Percentiles rank a stretch among this genome's conserved stretches.
Evolutionary conservation across 2,113 vertebrate species (phyloP).

Genomic region (Naja naja): DNA sequence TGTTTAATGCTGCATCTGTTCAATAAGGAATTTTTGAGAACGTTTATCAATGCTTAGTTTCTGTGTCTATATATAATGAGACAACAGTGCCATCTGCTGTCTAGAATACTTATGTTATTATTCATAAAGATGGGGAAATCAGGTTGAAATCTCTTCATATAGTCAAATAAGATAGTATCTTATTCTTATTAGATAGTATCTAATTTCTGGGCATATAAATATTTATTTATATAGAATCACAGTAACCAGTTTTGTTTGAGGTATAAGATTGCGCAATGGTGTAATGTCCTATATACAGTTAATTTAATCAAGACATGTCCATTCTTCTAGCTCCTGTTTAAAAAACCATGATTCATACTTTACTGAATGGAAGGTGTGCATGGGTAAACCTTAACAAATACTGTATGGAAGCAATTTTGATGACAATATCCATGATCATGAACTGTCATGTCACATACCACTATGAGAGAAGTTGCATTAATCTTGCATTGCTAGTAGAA

Average conservation of each 20-base stretch:
- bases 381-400: background rate
- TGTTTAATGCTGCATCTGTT: background rate
- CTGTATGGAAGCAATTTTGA: background rate
- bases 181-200: too few relatives aligned
- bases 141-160: background rate
- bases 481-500: background rate
- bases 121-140: background rate
- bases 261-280: background rate
- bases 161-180: background rate
- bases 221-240: background rate
- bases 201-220: background rate
- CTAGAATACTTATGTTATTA: background rate
- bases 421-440: background rate
- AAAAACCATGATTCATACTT: background rate
- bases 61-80: background rate
- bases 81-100: constrained; percentile 63
- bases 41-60: background rate
- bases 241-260: background rate
- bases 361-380: background rate
- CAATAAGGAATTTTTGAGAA: background rate
- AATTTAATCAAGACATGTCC: background rate
- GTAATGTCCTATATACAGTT: background rate
- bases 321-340: background rate
- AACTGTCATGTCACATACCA: background rate
- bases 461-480: background rate